Conservation (phyloP, 2,888 invertebrate genomes). For the Marronus borbonicus region DNA sequence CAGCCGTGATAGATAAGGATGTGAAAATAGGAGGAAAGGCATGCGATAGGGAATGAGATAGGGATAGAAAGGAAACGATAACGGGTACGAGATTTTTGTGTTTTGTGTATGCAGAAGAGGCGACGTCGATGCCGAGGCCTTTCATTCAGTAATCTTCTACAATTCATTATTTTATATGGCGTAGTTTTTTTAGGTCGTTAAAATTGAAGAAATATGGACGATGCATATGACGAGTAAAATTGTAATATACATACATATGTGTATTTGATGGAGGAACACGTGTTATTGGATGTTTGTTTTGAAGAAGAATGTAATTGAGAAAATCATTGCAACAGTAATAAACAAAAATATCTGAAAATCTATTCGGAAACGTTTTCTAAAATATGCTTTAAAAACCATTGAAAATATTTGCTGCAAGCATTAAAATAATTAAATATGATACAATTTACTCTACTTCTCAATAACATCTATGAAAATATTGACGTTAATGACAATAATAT, state of each 20-base stretch:
- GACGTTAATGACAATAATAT: no score
- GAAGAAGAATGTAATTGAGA: no score
- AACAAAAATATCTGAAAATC: not conserved
- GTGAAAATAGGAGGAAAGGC: not conserved
- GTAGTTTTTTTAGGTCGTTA: conserved; percentile 10
- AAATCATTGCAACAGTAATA: no score
- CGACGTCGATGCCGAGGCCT: conserved; percentile 3
- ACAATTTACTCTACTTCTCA: no score
- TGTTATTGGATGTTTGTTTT: no score
- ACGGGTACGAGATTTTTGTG: conserved; percentile 32
- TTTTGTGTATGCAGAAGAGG: conserved; percentile 26
- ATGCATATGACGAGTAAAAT: not conserved
- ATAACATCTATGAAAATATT: no score
- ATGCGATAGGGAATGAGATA: conserved; percentile 5
- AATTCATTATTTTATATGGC: conserved; percentile 38
- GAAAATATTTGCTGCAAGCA: no score
- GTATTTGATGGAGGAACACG: no score
- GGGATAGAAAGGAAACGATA: conserved; percentile 19
- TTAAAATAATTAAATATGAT: no score
- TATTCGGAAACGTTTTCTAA: no score
- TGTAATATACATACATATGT: not conserved
- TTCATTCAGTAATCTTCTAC: conserved; percentile 36
- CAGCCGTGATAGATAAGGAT: not conserved
- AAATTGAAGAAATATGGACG: not conserved
- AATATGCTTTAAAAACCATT: no score